phyloP scores from a whole-genome alignment of 2,888 invertebrate genomes.

The Acrobasis suavella region DNA sequence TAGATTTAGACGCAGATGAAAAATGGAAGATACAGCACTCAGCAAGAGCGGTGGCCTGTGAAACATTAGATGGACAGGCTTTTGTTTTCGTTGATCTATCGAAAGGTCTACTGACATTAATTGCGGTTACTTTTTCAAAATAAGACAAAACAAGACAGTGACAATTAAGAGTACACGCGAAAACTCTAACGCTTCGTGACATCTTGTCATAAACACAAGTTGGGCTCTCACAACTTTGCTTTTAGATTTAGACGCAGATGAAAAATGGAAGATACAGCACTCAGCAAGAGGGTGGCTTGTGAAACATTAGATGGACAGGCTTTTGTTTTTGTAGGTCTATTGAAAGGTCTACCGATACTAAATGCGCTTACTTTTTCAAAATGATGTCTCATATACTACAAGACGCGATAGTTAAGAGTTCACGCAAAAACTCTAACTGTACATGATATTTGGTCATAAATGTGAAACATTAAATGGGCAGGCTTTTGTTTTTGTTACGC shows the following conservation, averaged over 20 bases:
- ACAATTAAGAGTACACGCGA: constrained; percentile 32
- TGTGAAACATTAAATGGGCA: no score
- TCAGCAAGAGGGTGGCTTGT: neutral
- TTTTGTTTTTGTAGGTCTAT: no score
- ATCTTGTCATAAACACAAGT: constrained; percentile 41
- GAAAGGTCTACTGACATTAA: neutral
- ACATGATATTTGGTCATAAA: no score
- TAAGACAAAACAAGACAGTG: constrained; percentile 29
- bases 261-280: constrained; percentile 12
- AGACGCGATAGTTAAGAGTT: no score
- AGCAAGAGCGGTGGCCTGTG: neutral
- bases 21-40: constrained; percentile 10
- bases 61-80: neutral
- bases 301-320: neutral
- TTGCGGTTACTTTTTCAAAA: no score
- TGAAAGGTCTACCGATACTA: no score
- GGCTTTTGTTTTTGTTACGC: no score
- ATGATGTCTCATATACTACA: no score
- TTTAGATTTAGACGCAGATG: constrained; percentile 31
- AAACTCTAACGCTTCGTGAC: constrained; percentile 33
- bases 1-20: constrained; percentile 30
- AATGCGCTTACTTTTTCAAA: no score
- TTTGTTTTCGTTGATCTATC: neutral
- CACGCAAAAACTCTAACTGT: no score
- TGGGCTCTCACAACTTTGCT: constrained; percentile 34